A percentile compares a stretch with the other conserved stretches of the same genome.
Conservation (phyloP, 2,113 vertebrate species). For the Rhinolophus ferrumequinum region DNA sequence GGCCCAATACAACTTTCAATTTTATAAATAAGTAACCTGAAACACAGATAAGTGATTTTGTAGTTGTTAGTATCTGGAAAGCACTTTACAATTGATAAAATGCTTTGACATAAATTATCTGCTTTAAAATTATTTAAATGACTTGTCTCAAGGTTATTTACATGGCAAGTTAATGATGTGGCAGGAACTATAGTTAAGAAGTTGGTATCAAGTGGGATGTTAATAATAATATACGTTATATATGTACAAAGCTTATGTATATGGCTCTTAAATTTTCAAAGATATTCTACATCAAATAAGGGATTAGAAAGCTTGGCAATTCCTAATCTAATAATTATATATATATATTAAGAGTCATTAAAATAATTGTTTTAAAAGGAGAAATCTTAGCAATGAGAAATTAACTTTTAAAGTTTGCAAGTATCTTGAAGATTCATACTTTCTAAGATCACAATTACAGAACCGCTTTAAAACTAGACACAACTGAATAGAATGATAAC, state of each 20-base stretch:
- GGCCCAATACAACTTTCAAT: neutral
- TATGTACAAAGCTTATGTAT: neutral
- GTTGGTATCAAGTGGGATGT: neutral
- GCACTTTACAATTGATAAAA: slow-evolving; percentile 10
- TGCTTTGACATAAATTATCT: slow-evolving; percentile 23
- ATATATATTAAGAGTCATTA: neutral
- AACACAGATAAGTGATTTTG: neutral
- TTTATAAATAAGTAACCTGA: slow-evolving; percentile 14
- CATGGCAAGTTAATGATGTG: neutral
- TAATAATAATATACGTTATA: slow-evolving; percentile 1
- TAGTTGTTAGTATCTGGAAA: neutral
- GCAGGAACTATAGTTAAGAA: neutral
- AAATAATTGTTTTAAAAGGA: slow-evolving; percentile 30
- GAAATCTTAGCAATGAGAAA: slow-evolving; percentile 25
- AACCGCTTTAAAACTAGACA: slow-evolving; percentile 35
- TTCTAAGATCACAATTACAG: slow-evolving; percentile 28
- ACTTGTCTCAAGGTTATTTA: slow-evolving; percentile 19
- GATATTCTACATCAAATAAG: neutral
- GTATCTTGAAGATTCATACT: neutral
- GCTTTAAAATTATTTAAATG: slow-evolving; percentile 45
- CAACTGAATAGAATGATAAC: neutral
- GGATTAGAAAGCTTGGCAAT: neutral
- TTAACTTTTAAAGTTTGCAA: slow-evolving; percentile 1
- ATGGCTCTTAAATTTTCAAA: neutral
- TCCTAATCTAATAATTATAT: neutral